phyloP scores from a whole-genome alignment of 2,113 vertebrate species.

The Bungarus multicinctus region DNA sequence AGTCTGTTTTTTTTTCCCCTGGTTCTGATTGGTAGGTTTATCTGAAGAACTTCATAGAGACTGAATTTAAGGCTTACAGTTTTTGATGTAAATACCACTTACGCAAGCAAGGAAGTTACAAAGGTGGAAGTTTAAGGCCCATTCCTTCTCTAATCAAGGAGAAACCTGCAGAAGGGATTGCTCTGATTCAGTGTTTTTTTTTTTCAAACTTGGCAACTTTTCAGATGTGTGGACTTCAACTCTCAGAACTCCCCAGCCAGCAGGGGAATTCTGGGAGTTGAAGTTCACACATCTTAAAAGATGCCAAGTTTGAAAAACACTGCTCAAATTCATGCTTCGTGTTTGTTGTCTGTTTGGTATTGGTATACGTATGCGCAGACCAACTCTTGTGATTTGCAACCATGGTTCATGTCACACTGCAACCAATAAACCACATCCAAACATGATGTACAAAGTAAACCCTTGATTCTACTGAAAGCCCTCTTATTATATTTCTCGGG shows the following conservation, averaged over 20 bases:
- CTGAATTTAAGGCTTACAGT: neutral
- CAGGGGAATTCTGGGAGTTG: neutral
- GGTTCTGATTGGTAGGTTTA: neutral
- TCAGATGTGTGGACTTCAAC: neutral
- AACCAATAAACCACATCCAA: neutral
- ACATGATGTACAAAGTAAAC: neutral
- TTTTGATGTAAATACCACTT: neutral
- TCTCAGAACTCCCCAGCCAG: neutral
- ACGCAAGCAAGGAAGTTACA: neutral
- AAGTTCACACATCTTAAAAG: neutral
- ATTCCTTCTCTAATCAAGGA: neutral
- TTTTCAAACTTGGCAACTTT: neutral
- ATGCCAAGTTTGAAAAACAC: neutral
- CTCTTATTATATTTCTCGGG: neutral
- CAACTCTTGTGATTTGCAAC: neutral
- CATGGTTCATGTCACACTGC: too few relatives aligned
- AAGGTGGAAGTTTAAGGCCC: neutral
- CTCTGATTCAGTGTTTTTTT: neutral
- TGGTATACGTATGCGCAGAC: neutral
- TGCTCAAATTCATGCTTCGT: neutral
- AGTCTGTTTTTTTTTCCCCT: neutral
- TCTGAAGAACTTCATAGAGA: neutral
- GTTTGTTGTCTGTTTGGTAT: neutral
- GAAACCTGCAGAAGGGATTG: neutral
- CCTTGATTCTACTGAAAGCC: neutral